Conservation (phyloP, 2,888 invertebrate genomes). For the Nineta flava region DNA sequence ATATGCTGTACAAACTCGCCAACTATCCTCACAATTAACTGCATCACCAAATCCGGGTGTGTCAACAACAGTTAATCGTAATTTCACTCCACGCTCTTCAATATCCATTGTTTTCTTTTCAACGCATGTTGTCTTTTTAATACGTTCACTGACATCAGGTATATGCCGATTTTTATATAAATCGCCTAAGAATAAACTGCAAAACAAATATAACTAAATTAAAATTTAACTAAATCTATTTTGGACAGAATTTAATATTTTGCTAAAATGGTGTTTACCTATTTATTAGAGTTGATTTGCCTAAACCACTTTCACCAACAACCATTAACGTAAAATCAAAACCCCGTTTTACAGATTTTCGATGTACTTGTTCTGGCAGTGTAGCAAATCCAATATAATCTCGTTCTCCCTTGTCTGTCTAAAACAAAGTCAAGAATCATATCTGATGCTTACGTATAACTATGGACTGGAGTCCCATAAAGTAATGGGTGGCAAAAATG, state of each 20-base stretch:
- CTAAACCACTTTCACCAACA: slow-evolving; percentile 85
- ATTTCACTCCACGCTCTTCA: slow-evolving; percentile 81
- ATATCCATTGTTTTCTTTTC: slow-evolving; percentile 84
- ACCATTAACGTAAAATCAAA: slow-evolving; percentile 97
- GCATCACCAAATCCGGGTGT: slow-evolving; percentile 94
- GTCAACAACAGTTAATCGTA: slow-evolving; percentile 78
- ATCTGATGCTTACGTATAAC: no score
- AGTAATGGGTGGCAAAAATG: no score
- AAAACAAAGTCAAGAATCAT: slow-evolving; percentile 9
- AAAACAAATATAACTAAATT: background rate
- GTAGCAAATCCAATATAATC: slow-evolving; percentile 92
- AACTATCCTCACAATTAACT: slow-evolving; percentile 85
- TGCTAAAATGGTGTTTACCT: background rate
- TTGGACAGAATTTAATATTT: background rate
- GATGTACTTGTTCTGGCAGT: slow-evolving; percentile 87
- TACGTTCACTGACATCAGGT: slow-evolving; percentile 42
- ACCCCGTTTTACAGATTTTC: slow-evolving; percentile 90
- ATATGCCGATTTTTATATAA: slow-evolving; percentile 74
- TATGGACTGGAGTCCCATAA: no score
- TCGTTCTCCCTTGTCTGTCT: slow-evolving; percentile 33
- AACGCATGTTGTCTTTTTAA: slow-evolving; percentile 54
- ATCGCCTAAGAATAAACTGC: slow-evolving; percentile 79
- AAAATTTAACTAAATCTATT: background rate
- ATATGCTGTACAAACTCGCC: slow-evolving; percentile 80
- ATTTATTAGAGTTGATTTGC: slow-evolving; percentile 89